phyloP scores from a whole-genome alignment of 2,888 invertebrate species.

The Poecilus cupreus region DNA sequence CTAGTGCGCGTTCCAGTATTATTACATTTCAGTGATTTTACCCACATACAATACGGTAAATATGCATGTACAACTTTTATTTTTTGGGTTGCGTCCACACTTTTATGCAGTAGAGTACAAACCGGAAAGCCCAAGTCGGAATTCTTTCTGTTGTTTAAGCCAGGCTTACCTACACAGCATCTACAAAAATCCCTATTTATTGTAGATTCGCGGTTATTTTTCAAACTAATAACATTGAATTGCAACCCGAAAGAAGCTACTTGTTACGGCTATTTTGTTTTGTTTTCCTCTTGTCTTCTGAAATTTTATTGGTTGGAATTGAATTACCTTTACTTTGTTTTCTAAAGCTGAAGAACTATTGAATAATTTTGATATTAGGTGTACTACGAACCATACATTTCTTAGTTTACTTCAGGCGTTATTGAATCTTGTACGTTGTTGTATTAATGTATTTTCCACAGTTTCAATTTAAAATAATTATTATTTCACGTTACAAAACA shows the following conservation, averaged over 20 bases:
- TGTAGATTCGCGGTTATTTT: slow-evolving; percentile 12
- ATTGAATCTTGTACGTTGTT: no score
- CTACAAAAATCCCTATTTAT: slow-evolving; percentile 36
- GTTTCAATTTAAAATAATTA: no score
- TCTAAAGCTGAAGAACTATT: neutral
- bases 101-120: neutral
- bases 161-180: neutral
- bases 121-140: neutral
- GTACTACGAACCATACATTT: no score
- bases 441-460: no score
- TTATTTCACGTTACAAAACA: no score
- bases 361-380: no score
- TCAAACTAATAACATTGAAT: slow-evolving; percentile 33
- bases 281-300: neutral
- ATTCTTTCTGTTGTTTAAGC: slow-evolving; percentile 14
- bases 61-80: no score
- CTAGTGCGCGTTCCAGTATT: no score
- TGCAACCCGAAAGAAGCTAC: slow-evolving; percentile 10
- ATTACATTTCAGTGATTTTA: no score
- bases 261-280: neutral
- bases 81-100: no score
- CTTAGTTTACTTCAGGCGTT: no score
- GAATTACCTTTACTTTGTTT: neutral
- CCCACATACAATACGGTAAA: no score
- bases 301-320: slow-evolving; percentile 1